Conservation (phyloP, 2,888 invertebrate genomes). For the Aethes cnicana region DNA sequence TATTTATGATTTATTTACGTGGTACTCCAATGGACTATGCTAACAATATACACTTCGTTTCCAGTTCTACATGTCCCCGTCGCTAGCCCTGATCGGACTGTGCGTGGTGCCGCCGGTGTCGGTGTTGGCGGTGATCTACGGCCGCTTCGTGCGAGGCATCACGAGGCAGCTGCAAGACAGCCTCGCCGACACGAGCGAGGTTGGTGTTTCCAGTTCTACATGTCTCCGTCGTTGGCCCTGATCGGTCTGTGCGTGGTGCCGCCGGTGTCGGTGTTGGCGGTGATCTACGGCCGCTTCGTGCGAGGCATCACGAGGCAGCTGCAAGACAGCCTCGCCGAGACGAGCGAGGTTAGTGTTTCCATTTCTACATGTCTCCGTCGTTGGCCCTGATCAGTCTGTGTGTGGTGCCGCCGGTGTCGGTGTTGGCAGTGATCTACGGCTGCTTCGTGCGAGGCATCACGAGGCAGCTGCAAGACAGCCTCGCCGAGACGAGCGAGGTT, state of each 20-base stretch:
- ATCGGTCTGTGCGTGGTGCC: slow-evolving; percentile 95
- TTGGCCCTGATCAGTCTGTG: slow-evolving; percentile 92
- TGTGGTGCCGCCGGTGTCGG: slow-evolving; percentile 95
- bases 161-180: slow-evolving; percentile 90
- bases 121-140: slow-evolving; percentile 90
- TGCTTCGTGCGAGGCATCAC: no score
- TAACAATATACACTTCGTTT: slow-evolving; percentile 37
- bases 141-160: slow-evolving; percentile 91
- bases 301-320: slow-evolving; percentile 91
- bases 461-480: no score
- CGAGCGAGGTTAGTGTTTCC: no score
- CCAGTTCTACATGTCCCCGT: slow-evolving; percentile 95
- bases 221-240: slow-evolving; percentile 93
- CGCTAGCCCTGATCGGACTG: slow-evolving; percentile 92
- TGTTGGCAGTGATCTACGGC: no score
- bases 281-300: slow-evolving; percentile 92
- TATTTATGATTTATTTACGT: no score
- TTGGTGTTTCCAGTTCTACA: slow-evolving; percentile 86
- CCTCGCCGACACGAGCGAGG: slow-evolving; percentile 80
- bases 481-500: no score
- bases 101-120: slow-evolving; percentile 95
- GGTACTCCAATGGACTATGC: slow-evolving; percentile 33
- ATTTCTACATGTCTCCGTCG: no score
- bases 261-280: slow-evolving; percentile 92
- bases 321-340: slow-evolving; percentile 88